A percentile compares a stretch with the other conserved stretches of the same genome.
phyloP scores from a whole-genome alignment of 2,888 invertebrate species.

The Metopia argyrocephala region DNA sequence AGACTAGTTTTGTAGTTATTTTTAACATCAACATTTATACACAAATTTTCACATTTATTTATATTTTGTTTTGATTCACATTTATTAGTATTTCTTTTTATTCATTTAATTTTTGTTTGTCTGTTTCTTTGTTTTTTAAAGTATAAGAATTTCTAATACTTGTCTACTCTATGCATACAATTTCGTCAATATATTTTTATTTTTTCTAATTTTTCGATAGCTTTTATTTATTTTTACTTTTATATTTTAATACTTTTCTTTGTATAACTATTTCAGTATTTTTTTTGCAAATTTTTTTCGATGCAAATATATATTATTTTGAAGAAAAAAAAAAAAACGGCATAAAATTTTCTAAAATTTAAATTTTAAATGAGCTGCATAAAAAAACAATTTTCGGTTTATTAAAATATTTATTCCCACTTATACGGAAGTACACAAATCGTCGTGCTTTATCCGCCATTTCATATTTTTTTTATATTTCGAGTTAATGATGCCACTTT shows the following conservation, averaged over 20 bases:
- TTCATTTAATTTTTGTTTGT: not conserved
- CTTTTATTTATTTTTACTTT: not conserved
- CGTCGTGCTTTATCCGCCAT: too few relatives aligned
- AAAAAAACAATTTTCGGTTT: too few relatives aligned
- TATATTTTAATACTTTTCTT: too few relatives aligned
- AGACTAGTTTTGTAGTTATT: slow-evolving; percentile 30
- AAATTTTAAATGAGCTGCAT: too few relatives aligned
- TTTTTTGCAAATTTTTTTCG: slow-evolving; percentile 34
- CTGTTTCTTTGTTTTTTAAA: not conserved
- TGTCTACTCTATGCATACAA: not conserved
- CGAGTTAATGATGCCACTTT: too few relatives aligned
- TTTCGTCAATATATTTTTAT: not conserved
- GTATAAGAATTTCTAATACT: slow-evolving; percentile 4
- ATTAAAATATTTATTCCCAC: too few relatives aligned
- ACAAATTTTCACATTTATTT: slow-evolving; percentile 52
- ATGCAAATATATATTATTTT: slow-evolving; percentile 21
- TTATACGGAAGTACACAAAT: too few relatives aligned
- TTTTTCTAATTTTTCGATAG: not conserved
- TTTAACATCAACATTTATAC: slow-evolving; percentile 60
- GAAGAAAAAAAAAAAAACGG: too few relatives aligned
- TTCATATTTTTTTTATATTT: too few relatives aligned
- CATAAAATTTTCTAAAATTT: too few relatives aligned
- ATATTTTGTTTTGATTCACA: slow-evolving; percentile 17
- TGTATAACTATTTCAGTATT: not conserved
- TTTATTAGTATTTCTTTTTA: slow-evolving; percentile 16